Evolutionary conservation across 2,888 invertebrate genomes (phyloP), one percentile per base, ranked within the genome.

Genomic region (Nymphalis c-album): DNA sequence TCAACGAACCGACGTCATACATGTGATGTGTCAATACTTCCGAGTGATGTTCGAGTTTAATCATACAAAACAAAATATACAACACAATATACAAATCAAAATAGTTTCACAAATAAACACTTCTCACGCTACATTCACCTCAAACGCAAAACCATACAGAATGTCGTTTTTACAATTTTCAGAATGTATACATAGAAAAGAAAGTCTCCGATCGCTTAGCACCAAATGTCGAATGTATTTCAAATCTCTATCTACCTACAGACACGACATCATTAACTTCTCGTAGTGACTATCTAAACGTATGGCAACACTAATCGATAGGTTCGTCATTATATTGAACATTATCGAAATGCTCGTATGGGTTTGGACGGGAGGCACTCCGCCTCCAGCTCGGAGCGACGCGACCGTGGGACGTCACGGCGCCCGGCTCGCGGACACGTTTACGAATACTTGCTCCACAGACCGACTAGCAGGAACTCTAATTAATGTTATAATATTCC

Each of bases 151-250:
- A 57, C 1, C 18, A 40, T 13, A 13, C 13, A 40, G 13, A 13
- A 13, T 13, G 13, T 17, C 40, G 4, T 40, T 40, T 57, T 57
- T 57, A 31, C 40, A 40, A 40, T 18, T 40, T 40, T 57, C 40
- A 18, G 35, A 13, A 40, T 57, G 10, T 40, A 40, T 40, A 45
- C 61, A 67, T 70, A 61, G 55, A 68, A 68, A 63, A 68, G 60
- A 68, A 68, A 73, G 73, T 78, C 79, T 81, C 81, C 79, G 79
- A 82, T 81, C 85, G 67, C 76, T 82, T 90, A 91, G 90, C 90
- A 91, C 91, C 91, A 90, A 90, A 86, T 85, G 84, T 88, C 85
- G 83, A 85, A 85, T 82, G 83, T 85, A 86, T 86, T 85, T 81
- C 78, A 81, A 80, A 80, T 81, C 80, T 81, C 84, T 87, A 86